A percentile compares a stretch with the other conserved stretches of the same genome.
phyloP scores from a whole-genome alignment of 1,140 invertebrate species.

The Apis dorsata region DNA sequence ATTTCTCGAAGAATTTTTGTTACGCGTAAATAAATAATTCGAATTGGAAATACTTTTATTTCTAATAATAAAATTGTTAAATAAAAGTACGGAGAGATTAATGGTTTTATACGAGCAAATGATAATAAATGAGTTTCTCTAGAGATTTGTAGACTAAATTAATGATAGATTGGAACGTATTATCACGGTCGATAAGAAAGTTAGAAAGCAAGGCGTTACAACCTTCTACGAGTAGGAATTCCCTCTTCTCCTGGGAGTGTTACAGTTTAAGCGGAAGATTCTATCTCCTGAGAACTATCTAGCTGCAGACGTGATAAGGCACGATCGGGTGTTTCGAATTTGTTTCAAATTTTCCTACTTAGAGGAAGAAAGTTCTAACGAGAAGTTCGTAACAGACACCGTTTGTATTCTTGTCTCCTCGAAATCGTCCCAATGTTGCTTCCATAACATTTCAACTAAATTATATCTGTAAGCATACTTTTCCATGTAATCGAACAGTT shows the following conservation, averaged over 20 bases:
- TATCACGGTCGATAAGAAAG: conserved; percentile 24
- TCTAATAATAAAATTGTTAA: too few species aligned
- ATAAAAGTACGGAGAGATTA: too few species aligned
- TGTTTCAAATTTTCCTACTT: conserved; percentile 30
- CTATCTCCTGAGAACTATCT: conserved; percentile 43
- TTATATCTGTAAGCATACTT: too few species aligned
- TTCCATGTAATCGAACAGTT: too few species aligned
- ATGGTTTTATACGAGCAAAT: too few species aligned
- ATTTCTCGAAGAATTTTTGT: too few species aligned
- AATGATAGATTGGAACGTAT: conserved; percentile 23
- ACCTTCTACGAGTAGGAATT: not conserved
- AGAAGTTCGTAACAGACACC: conserved; percentile 1
- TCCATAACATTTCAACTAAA: not conserved
- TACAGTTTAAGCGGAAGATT: conserved; percentile 28
- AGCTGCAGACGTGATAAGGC: conserved; percentile 35
- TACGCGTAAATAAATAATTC: too few species aligned
- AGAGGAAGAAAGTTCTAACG: not conserved
- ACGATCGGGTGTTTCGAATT: conserved; percentile 38
- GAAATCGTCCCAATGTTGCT: not conserved
- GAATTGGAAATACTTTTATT: too few species aligned
- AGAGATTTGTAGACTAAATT: not conserved
- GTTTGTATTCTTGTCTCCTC: not conserved
- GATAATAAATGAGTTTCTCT: too few species aligned
- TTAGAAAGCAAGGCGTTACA: conserved; percentile 21
- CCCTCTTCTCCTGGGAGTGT: not conserved